Evolutionary conservation across 2,113 vertebrate species (phyloP).

Genomic region (Urocitellus parryii): DNA sequence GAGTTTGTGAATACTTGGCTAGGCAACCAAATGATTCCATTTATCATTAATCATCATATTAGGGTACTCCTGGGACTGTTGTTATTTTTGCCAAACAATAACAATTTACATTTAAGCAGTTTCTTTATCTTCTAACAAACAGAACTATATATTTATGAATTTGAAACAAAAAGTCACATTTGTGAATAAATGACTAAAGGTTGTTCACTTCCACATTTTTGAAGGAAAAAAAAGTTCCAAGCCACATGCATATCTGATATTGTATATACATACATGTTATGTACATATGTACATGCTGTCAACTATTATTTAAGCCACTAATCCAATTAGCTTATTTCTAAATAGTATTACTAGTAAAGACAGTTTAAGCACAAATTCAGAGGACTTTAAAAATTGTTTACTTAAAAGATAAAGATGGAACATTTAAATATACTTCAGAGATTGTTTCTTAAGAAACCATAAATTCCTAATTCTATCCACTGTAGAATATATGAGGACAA

Average conservation of each 20-base stretch:
- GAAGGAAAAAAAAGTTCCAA: slow-evolving; percentile 35
- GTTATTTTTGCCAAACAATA: slow-evolving; percentile 27
- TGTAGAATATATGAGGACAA: slow-evolving; percentile 32
- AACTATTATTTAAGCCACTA: slow-evolving; percentile 64
- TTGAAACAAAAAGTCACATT: not conserved
- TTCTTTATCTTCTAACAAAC: slow-evolving; percentile 28
- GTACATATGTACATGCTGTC: slow-evolving; percentile 83
- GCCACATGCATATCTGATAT: slow-evolving; percentile 66
- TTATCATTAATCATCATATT: slow-evolving; percentile 46
- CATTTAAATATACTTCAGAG: slow-evolving; percentile 17
- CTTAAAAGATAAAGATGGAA: slow-evolving; percentile 35
- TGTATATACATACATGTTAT: slow-evolving; percentile 74
- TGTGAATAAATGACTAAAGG: slow-evolving; percentile 40
- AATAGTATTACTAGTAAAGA: slow-evolving; percentile 63
- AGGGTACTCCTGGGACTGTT: not conserved
- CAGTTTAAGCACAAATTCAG: slow-evolving; percentile 66
- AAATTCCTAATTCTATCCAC: slow-evolving; percentile 45
- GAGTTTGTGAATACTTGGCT: slow-evolving; percentile 25
- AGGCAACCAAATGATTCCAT: slow-evolving; percentile 1
- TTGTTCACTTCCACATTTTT: slow-evolving; percentile 59
- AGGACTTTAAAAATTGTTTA: slow-evolving; percentile 53
- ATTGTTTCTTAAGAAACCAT: not conserved
- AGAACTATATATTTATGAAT: slow-evolving; percentile 38
- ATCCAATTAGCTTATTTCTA: slow-evolving; percentile 72
- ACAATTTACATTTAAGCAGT: slow-evolving; percentile 33